Evolutionary conservation across 2,888 invertebrate species (phyloP).

Genomic region (Margaritifera margaritifera): DNA sequence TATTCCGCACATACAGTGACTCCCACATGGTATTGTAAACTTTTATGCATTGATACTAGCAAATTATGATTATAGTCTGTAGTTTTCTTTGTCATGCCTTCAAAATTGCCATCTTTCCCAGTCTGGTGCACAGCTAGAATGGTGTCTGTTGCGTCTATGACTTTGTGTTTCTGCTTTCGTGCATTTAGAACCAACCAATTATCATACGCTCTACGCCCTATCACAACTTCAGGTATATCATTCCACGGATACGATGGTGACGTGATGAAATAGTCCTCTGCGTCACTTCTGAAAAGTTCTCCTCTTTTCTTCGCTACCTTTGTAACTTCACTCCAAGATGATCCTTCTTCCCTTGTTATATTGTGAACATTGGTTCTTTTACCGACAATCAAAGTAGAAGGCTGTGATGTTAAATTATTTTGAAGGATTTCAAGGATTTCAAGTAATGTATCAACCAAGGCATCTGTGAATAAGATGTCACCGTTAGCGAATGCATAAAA

Average conservation of each 20-base stretch:
- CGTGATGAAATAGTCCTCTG: slow-evolving; percentile 63
- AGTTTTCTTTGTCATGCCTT: slow-evolving; percentile 46
- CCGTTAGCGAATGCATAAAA: too few species aligned
- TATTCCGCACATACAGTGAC: slow-evolving; percentile 44
- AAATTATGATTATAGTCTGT: slow-evolving; percentile 51
- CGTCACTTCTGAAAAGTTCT: slow-evolving; percentile 49
- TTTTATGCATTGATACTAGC: slow-evolving; percentile 39
- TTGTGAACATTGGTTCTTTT: too few species aligned
- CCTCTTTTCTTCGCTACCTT: slow-evolving; percentile 43
- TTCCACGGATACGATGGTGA: slow-evolving; percentile 54
- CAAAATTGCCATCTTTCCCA: slow-evolving; percentile 52
- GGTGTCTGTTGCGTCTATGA: slow-evolving; percentile 56
- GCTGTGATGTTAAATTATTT: not conserved
- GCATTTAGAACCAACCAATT: slow-evolving; percentile 61
- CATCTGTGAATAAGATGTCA: slow-evolving; percentile 58
- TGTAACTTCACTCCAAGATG: slow-evolving; percentile 31
- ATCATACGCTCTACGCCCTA: slow-evolving; percentile 62
- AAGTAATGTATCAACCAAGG: slow-evolving; percentile 41
- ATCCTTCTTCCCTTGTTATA: too few species aligned
- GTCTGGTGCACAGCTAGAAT: slow-evolving; percentile 62
- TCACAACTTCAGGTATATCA: slow-evolving; percentile 58
- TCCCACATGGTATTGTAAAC: slow-evolving; percentile 47
- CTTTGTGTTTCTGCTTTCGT: slow-evolving; percentile 38
- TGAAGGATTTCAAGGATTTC: slow-evolving; percentile 20
- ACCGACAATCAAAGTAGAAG: slow-evolving; percentile 18